Percentiles rank a stretch among this genome's conserved stretches.
phyloP scores from a whole-genome alignment of 2,797 vertebrate species.

The Bovichtus diacanthus region DNA sequence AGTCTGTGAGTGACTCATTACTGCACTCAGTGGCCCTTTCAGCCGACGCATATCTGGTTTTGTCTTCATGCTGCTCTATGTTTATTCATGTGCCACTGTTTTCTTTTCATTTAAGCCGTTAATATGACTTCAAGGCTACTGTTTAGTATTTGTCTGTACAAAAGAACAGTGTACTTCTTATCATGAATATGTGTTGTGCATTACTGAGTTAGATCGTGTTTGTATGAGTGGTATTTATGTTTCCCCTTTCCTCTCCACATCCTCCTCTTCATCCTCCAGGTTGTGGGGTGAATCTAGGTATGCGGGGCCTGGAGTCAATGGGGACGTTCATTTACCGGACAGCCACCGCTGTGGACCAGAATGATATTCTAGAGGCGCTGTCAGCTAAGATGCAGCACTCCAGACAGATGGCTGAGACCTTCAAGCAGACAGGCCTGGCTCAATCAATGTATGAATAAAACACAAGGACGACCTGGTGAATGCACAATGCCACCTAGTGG shows the following conservation, averaged over 20 bases:
- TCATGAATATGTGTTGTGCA: background rate
- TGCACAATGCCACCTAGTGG: constrained; percentile 42
- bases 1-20: constrained; percentile 53
- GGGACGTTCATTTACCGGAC: constrained; percentile 86
- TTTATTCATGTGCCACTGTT: constrained; percentile 19
- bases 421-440: constrained; percentile 84
- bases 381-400: constrained; percentile 87
- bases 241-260: background rate
- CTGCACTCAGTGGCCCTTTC: constrained; percentile 41
- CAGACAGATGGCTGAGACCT: constrained; percentile 84
- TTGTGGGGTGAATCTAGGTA: constrained; percentile 87
- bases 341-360: constrained; percentile 86
- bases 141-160: constrained; percentile 16
- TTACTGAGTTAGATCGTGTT: background rate
- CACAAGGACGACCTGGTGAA: background rate
- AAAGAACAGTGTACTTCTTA: background rate
- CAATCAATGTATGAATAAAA: constrained; percentile 83
- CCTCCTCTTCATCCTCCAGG: constrained; percentile 65
- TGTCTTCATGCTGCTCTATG: constrained; percentile 19
- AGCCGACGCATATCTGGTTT: constrained; percentile 21
- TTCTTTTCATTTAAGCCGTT: constrained; percentile 15
- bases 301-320: constrained; percentile 85
- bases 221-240: background rate
- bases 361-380: constrained; percentile 84
- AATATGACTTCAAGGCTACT: constrained; percentile 1